Conservation (phyloP, 2,888 invertebrate species). For the Diloba caeruleocephala region DNA sequence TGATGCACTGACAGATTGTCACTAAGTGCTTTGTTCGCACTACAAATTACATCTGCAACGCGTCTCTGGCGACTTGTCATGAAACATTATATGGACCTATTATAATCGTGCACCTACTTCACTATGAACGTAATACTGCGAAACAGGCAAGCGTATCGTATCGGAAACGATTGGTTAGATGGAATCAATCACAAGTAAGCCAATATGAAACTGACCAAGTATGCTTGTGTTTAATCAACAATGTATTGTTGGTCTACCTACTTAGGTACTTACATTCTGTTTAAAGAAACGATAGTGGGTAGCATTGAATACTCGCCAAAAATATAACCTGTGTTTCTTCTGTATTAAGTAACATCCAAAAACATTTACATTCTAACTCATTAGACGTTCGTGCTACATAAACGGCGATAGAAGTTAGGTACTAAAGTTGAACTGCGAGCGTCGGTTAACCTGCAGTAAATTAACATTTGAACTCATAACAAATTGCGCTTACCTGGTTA, state of each 20-base stretch:
- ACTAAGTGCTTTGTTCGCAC: slow-evolving; percentile 44
- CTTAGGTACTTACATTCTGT: slow-evolving; percentile 1
- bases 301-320: slow-evolving; percentile 4
- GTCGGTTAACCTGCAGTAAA: slow-evolving; percentile 38
- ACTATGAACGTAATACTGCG: slow-evolving; percentile 40
- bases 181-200: slow-evolving; percentile 47
- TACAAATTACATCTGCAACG: slow-evolving; percentile 27
- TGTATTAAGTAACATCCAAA: slow-evolving; percentile 24
- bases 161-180: slow-evolving; percentile 46
- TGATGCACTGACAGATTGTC: slow-evolving; percentile 41
- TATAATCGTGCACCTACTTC: slow-evolving; percentile 31
- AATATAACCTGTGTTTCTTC: neutral
- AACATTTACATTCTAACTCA: slow-evolving; percentile 25
- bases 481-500: slow-evolving; percentile 36
- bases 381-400: slow-evolving; percentile 36
- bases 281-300: slow-evolving; percentile 8
- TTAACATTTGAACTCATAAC: slow-evolving; percentile 59
- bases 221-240: slow-evolving; percentile 22
- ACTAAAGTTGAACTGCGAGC: slow-evolving; percentile 39
- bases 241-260: slow-evolving; percentile 22
- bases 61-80: slow-evolving; percentile 23
- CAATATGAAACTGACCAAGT: slow-evolving; percentile 18
- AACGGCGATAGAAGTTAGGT: slow-evolving; percentile 28
- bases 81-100: slow-evolving; percentile 41
- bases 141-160: slow-evolving; percentile 47